Evolutionary conservation across 2,113 vertebrate species (phyloP), one percentile per base, ranked within the genome.

Genomic region (Melanostigma gelatinosum): DNA sequence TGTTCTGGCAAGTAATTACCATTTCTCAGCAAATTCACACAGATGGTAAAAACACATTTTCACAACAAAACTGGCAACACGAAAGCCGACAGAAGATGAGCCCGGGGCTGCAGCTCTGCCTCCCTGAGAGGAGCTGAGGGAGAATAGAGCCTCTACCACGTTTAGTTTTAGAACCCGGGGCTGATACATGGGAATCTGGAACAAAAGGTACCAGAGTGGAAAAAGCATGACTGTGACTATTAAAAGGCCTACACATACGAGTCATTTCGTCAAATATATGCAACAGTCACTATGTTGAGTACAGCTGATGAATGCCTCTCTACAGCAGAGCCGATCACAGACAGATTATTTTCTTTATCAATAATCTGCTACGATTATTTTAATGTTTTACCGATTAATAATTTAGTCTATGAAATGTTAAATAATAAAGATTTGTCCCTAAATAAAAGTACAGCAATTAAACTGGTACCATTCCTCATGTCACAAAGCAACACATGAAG

Each of bases 11-110:
- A 62, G n/a, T 38, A 64, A 76, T 79, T 78, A 77, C 20, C 55
- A 38, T 62, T 73, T 66, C 75, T 80, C 62, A 74, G 32, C 75
- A 78, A 63, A 63, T 79, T 81, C 32, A 40, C 78, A 73, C 27
- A 52, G 63, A 80, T 12, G 63, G 68, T 24, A 77, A 81, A 58
- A 88, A 71, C 60, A 80, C 38, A 46, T 84, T 70, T 29, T 70
- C 32, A 32, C 54, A 34, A 69, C 61, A 73, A 52, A 79, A 87
- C 69, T 55, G 82, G 75, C 38, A 32, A 55, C 72, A 82, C 50
- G 11, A 72, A 75, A 73, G 76, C 60, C 2, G 68, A 76, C 36
- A 75, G 50, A 46, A 57, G 55, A 74, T 36, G 63, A 89, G 80
- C 79, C 16, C 7, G 2, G 58, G 61, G 68, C 81, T 72, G 68